Evolutionary conservation across 2,888 invertebrate genomes (phyloP), one percentile per base, ranked within the genome.

Genomic region (Hybos culiciformis): DNA sequence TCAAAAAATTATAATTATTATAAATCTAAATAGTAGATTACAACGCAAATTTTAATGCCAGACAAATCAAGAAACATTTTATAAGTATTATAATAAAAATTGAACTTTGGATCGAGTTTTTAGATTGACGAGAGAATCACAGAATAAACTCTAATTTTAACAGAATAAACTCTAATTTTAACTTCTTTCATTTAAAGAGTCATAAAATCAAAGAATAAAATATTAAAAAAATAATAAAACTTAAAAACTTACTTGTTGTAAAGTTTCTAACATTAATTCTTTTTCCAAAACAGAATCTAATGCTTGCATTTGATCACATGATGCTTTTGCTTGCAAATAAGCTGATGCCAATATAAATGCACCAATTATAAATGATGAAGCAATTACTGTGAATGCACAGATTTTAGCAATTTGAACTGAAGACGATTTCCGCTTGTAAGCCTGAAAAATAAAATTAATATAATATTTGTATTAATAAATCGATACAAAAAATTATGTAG

Each of bases 331-430:
- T 50, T 84, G 77, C 43, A 90, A 75, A 73, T 84, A 90, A 55
- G 86, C 80, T 18, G 85, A 80, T 41, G 86, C 84, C 58, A 90
- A 70, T 57, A 88, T 80, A 65, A 86, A 87, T 47, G 80, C 72
- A 50, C 88, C 88, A 56, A 88, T 68, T 51, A 90, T 78, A 54
- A 87, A 75, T 26, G 85, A 80, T 45, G 86, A 80, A 1, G 80
- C 76, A 52, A 90, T 79, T 53, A 90, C 75, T 48, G 90, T 88
- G 51, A 82, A 70, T 37, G 86, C 88, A 15, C 83, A 80, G 58
- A 90, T 86, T 66, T 82, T 78, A 21, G 90, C 84, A 49, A 90
- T 84, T 69, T 88, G 87, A 48, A 90, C 84, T 40, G 87, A 77
- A 37, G 81, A 76, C 46, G 84, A 80, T 53, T 73, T 71, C 56